These are phyloP conservation scores for human (Homo sapiens) DNA, from an alignment of 2,113 vertebrate species.

Conservation along the genomic window GRCh38 chr12:131460001-131460500, in stretches of 20 bases:
- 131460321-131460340: neutral
- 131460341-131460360: neutral
- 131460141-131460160: neutral
- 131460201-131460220: neutral
- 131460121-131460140: neutral
- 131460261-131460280: too few species aligned
- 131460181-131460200: accelerated
- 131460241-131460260: neutral
- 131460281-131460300: neutral
- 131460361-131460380: neutral
- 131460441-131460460: neutral
- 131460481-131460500: neutral
- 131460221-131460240: too few species aligned
- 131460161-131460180: neutral
- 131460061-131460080: neutral
- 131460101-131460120: neutral
- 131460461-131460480: neutral
- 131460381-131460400: neutral
- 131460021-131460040: slow-evolving; percentile 11
- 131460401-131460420: neutral
- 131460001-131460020: neutral
- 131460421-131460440: slow-evolving; percentile 10
- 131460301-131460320: neutral
- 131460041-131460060: neutral
- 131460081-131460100: neutral